Evolutionary conservation across 2,797 vertebrate species (phyloP).

Genomic region (Bovichtus variegatus): DNA sequence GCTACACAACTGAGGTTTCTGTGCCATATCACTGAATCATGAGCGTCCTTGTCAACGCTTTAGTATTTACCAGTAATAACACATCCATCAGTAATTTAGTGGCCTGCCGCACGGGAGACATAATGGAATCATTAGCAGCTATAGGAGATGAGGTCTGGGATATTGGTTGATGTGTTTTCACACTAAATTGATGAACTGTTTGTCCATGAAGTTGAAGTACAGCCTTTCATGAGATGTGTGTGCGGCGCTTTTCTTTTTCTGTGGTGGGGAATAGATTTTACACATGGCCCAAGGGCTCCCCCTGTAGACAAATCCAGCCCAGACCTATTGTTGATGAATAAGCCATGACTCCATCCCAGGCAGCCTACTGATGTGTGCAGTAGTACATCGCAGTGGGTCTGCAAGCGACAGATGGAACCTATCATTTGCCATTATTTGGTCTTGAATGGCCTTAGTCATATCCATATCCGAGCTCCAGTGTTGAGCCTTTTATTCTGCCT

Average conservation of each 20-base stretch:
- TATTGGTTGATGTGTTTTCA: constrained; percentile 40
- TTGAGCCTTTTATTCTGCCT: constrained; percentile 36
- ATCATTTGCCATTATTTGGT: constrained; percentile 58
- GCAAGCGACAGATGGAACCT: constrained; percentile 44
- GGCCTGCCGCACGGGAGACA: constrained; percentile 22
- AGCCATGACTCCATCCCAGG: constrained; percentile 21
- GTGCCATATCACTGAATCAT: constrained; percentile 27
- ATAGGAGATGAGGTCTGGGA: constrained; percentile 27
- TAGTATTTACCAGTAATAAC: constrained; percentile 50
- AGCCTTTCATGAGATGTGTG: constrained; percentile 39
- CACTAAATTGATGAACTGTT: constrained; percentile 49
- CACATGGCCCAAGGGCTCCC: constrained; percentile 75
- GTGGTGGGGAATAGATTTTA: constrained; percentile 31
- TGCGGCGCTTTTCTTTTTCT: not conserved
- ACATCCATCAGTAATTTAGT: constrained; percentile 51
- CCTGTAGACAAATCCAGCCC: constrained; percentile 67
- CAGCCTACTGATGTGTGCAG: constrained; percentile 32
- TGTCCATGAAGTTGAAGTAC: constrained; percentile 33
- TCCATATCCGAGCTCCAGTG: constrained; percentile 20
- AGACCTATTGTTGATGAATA: constrained; percentile 32
- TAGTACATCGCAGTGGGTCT: constrained; percentile 20
- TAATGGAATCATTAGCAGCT: constrained; percentile 52
- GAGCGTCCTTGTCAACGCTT: constrained; percentile 34
- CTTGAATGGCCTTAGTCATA: constrained; percentile 46
- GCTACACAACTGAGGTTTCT: constrained; percentile 33